Evolutionary conservation across 1,140 invertebrate species (phyloP).

Genomic region (Drosophila repleta): DNA sequence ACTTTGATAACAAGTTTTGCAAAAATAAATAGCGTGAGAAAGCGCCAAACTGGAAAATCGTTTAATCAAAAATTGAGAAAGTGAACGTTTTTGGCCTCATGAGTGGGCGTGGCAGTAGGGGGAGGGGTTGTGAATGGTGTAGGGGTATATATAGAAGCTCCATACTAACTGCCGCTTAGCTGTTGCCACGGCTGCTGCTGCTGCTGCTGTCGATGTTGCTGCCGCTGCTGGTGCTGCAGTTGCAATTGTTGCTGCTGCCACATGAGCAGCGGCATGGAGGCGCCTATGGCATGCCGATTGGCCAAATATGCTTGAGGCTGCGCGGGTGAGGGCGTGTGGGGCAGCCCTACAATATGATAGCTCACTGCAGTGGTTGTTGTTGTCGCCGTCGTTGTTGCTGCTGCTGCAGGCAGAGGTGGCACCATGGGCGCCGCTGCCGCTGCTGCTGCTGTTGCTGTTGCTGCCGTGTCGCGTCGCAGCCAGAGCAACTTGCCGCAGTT

Average conservation of each 20-base stretch:
- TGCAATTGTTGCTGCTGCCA: conserved; percentile 56
- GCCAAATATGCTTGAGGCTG: conserved; percentile 72
- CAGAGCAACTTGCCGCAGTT: conserved; percentile 82
- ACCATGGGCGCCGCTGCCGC: conserved; percentile 37
- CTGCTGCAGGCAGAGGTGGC: conserved; percentile 45
- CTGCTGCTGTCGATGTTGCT: conserved; percentile 24
- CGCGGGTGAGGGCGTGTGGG: conserved; percentile 69
- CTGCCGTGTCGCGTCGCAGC: conserved; percentile 49
- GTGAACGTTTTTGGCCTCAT: conserved; percentile 23
- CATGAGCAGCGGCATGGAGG: conserved; percentile 72
- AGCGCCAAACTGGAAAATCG: conserved; percentile 69
- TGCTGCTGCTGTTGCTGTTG: conserved; percentile 12
- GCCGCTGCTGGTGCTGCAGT: conserved; percentile 49
- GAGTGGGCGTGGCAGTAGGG: conserved; percentile 10
- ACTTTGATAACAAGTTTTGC: conserved; percentile 62
- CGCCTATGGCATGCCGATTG: conserved; percentile 74
- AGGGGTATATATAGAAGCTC: background rate
- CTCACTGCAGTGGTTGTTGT: conserved; percentile 24
- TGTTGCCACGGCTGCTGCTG: conserved; percentile 33
- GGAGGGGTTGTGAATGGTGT: no score
- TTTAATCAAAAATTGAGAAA: conserved; percentile 72
- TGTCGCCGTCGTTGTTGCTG: conserved; percentile 12
- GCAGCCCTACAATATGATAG: conserved; percentile 71
- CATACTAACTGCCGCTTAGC: conserved; percentile 65
- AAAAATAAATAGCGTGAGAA: conserved; percentile 65